Evolutionary conservation across 2,797 vertebrate genomes (phyloP).

Genomic region (Alectoris magna): DNA sequence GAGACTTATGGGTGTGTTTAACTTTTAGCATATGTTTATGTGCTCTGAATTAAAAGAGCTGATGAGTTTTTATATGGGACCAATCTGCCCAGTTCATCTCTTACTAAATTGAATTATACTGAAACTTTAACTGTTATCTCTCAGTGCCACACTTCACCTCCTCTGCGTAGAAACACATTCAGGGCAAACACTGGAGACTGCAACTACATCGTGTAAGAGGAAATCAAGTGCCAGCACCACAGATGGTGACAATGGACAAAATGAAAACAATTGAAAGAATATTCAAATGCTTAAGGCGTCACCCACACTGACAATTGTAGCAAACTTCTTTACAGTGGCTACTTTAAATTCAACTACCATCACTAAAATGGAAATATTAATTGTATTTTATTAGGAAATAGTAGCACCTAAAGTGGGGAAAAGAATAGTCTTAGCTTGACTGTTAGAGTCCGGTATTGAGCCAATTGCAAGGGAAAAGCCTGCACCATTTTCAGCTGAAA

Average conservation of each 20-base stretch:
- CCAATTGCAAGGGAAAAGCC: not conserved
- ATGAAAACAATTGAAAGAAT: not conserved
- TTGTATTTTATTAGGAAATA: not conserved
- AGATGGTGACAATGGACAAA: not conserved
- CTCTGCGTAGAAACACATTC: not conserved
- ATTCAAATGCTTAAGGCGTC: slow-evolving; percentile 3
- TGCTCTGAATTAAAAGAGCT: not conserved
- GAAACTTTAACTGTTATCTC: not conserved
- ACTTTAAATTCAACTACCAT: not conserved
- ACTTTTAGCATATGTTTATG: slow-evolving; percentile 10
- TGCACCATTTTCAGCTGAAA: slow-evolving; percentile 6
- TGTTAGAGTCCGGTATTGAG: not conserved
- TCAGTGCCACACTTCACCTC: slow-evolving; percentile 6
- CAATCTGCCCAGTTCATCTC: not conserved
- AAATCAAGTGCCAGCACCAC: slow-evolving; percentile 16
- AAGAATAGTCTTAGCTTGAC: not conserved
- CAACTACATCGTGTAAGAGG: not conserved
- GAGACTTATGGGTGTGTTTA: slow-evolving; percentile 25
- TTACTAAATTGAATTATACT: not conserved
- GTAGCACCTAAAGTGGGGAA: not conserved
- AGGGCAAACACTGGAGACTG: slow-evolving; percentile 4
- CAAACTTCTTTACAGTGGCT: not conserved
- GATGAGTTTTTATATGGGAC: not conserved
- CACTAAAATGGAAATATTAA: not conserved
- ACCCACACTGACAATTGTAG: not conserved